Percentiles rank a stretch among this genome's conserved stretches.
Evolutionary conservation across 1,140 invertebrate genomes (phyloP).

Genomic region (Anadara kagoshimensis): DNA sequence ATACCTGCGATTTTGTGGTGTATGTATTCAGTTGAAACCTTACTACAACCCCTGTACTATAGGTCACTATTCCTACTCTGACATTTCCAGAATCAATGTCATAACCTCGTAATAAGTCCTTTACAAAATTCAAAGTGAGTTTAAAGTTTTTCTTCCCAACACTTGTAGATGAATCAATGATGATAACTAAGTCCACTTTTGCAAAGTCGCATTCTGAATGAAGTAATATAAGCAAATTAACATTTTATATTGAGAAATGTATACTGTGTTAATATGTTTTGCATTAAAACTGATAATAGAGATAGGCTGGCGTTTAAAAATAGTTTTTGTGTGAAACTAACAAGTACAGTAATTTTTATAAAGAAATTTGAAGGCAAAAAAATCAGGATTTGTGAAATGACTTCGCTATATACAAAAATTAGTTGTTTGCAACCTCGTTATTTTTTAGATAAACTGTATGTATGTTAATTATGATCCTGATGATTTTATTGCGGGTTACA

Average conservation of each 20-base stretch:
- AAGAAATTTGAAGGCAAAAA: too few relatives aligned
- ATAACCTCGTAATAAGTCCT: constrained; percentile 40
- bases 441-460: too few relatives aligned
- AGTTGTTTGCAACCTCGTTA: too few relatives aligned
- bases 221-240: constrained; percentile 3
- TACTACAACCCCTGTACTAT: constrained; percentile 46
- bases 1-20: constrained; percentile 30
- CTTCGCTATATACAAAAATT: too few relatives aligned
- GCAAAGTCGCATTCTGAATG: not conserved
- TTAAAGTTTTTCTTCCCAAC: constrained; percentile 47
- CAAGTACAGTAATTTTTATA: too few relatives aligned
- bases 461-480: too few relatives aligned
- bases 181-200: constrained; percentile 38
- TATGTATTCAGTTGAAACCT: constrained; percentile 47
- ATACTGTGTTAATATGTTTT: too few relatives aligned
- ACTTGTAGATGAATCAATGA: constrained; percentile 51
- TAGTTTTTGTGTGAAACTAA: too few relatives aligned
- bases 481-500: too few relatives aligned
- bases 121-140: constrained; percentile 48
- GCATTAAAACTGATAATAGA: not conserved
- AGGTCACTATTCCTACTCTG: constrained; percentile 48
- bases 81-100: constrained; percentile 50
- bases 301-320: too few relatives aligned
- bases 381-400: too few relatives aligned
- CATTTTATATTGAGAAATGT: too few relatives aligned